phyloP scores from a whole-genome alignment of 1,140 invertebrate species.

The Zaprionus lachaisei region DNA sequence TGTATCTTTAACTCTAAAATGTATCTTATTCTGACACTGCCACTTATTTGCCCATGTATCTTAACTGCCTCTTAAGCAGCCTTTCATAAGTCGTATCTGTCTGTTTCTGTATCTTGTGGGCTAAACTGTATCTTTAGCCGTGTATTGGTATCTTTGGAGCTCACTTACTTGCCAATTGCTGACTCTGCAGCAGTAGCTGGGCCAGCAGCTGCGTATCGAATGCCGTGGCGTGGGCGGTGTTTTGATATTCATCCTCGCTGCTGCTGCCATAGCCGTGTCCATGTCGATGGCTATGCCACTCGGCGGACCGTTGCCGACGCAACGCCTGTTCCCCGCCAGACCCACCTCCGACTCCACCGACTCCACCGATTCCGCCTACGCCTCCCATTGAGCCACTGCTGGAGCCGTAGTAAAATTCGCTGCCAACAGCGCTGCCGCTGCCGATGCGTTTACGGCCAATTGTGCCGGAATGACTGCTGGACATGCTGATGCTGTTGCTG shows the following conservation, averaged over 20 bases:
- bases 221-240: constrained; percentile 84
- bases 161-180: constrained; percentile 86
- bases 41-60: not conserved
- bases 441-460: constrained; percentile 84
- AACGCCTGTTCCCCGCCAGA: constrained; percentile 71
- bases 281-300: constrained; percentile 87
- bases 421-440: constrained; percentile 74
- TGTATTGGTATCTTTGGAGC: not conserved
- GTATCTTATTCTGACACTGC: not conserved
- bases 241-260: constrained; percentile 87
- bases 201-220: constrained; percentile 85
- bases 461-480: constrained; percentile 83
- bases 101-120: not conserved
- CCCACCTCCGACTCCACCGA: not conserved
- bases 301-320: constrained; percentile 87
- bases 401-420: constrained; percentile 75
- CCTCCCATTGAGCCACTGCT: constrained; percentile 20
- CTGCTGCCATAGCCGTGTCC: constrained; percentile 86
- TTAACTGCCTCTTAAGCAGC: not conserved
- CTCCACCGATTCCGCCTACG: not conserved
- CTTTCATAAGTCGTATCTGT: not conserved
- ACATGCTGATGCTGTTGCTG: constrained; percentile 47
- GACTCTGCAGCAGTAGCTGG: constrained; percentile 86
- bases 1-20: not conserved
- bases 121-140: not conserved